These are phyloP conservation scores for Danionella cerebrum DNA, from an alignment of 2,113 vertebrate genomes.

Conservation along the genomic window DNA sequence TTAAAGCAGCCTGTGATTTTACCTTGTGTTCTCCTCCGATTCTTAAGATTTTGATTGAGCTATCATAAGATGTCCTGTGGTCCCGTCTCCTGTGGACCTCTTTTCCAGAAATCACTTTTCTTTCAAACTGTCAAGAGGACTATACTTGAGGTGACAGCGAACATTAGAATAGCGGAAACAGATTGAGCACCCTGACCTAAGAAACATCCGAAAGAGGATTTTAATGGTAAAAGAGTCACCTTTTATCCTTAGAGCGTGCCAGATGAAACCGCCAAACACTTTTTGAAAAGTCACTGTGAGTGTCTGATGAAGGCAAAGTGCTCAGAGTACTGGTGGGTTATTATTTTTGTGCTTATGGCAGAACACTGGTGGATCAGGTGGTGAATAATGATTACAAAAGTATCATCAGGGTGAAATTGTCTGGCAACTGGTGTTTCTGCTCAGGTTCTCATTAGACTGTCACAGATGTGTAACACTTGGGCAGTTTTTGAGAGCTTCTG, in stretches of 20 bases:
- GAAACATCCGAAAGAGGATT: slow-evolving; percentile 14
- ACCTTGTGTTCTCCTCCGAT: neutral
- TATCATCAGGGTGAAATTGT: neutral
- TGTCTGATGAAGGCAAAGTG: neutral
- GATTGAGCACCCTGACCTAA: neutral
- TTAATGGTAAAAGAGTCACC: slow-evolving; percentile 21
- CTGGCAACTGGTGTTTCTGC: neutral
- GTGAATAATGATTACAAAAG: neutral
- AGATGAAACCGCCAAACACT: slow-evolving; percentile 1
- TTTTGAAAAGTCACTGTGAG: slow-evolving; percentile 1
- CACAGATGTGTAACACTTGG: slow-evolving; percentile 10
- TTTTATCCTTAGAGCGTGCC: neutral
- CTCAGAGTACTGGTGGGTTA: neutral
- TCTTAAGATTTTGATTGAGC: slow-evolving; percentile 19
- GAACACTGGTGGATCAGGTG: neutral
- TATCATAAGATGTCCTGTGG: slow-evolving; percentile 27
- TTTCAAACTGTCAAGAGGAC: neutral
- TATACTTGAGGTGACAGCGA: neutral
- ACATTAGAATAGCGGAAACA: neutral
- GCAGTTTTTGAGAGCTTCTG: neutral
- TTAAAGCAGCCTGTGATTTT: neutral
- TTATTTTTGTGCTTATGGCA: neutral
- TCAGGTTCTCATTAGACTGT: neutral
- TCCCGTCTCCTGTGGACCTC: neutral
- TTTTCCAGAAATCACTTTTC: neutral